Evolutionary conservation across 2,797 vertebrate species (phyloP), one percentile per base, ranked within the genome.

Genomic region (Crenuchus spilurus): DNA sequence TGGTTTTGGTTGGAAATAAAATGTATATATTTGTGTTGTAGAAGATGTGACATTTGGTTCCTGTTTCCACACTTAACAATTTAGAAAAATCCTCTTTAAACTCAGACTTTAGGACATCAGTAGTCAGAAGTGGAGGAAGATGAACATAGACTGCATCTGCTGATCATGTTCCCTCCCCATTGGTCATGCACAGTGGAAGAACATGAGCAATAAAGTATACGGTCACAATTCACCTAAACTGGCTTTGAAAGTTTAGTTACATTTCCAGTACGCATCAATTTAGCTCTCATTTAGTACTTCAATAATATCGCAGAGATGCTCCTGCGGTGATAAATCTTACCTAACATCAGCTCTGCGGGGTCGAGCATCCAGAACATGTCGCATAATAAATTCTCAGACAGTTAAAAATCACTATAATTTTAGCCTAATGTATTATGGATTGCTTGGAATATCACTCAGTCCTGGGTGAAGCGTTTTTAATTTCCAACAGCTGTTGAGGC

Each of bases 371-470:
- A 89, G 93, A 97, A 97, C 96, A 96, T 94, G 95, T 92, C 93
- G 92, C 91, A 94, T 96, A 96, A 97, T 97, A 99, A 95, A 98
- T 98, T 97, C 93, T 87, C 86, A 90, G 97, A 99, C 97, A 98
- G 96, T 97, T 99, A 99, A 98, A 99, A 99, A 99, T 99, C 96
- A 97, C 97, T 98, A 97, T 97, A 94, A 99, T 99, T 98, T 99
- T 95, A 95, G 95, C 94, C 96, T 99, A 99, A 99, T 99, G 96
- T 92, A 96, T 99, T 99, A 99, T 99, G 96, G 98, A 99, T 99
- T 96, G 95, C 96, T 94, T 95, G 95, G 96, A 98, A 99, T 98
- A 96, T 95, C 95, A 97, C 95, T 95, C 94, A 94, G 95, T 95
- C 95, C 76, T 84, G 92, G 95, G 91, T 96, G 96, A 98, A 95